A percentile compares a stretch with the other conserved stretches of the same genome.
Conservation (phyloP, 2,888 invertebrate genomes). For the Byasa hedistus region DNA sequence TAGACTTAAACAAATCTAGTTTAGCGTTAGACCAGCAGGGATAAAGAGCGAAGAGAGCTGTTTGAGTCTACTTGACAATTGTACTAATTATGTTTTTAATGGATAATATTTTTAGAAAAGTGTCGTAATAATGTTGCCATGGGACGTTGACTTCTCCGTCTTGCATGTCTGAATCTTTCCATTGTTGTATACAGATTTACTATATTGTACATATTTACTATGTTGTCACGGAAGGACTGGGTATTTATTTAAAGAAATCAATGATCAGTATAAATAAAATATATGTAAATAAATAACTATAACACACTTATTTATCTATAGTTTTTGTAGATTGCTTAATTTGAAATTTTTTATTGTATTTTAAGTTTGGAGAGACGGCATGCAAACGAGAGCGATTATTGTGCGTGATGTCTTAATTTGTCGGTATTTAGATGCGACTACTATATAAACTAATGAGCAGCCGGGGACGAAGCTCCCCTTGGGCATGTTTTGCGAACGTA, state of each 20-base stretch:
- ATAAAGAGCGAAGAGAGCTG: constrained; percentile 8
- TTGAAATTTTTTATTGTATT: background rate
- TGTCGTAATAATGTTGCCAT: constrained; percentile 12
- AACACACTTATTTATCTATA: background rate
- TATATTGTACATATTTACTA: too few relatives aligned
- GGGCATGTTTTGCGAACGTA: constrained; percentile 46
- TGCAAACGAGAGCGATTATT: constrained; percentile 5
- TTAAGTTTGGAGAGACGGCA: background rate
- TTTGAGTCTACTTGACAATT: constrained; percentile 20
- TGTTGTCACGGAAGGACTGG: too few relatives aligned
- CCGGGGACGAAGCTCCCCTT: constrained; percentile 47
- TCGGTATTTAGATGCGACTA: constrained; percentile 44
- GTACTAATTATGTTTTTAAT: constrained; percentile 22
- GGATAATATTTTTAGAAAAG: constrained; percentile 28
- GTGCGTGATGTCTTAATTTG: constrained; percentile 40
- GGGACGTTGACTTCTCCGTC: constrained; percentile 12
- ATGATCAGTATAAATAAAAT: too few relatives aligned
- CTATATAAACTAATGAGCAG: constrained; percentile 58
- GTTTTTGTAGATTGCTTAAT: background rate
- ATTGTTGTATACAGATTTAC: background rate
- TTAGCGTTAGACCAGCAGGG: constrained; percentile 1
- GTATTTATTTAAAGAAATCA: too few relatives aligned
- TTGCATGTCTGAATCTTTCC: background rate
- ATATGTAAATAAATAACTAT: too few relatives aligned
- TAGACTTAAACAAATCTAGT: constrained; percentile 6